These are phyloP conservation scores for Helicoverpa armigera DNA, from an alignment of 1,140 invertebrate genomes.

Conservation along the genomic window DNA sequence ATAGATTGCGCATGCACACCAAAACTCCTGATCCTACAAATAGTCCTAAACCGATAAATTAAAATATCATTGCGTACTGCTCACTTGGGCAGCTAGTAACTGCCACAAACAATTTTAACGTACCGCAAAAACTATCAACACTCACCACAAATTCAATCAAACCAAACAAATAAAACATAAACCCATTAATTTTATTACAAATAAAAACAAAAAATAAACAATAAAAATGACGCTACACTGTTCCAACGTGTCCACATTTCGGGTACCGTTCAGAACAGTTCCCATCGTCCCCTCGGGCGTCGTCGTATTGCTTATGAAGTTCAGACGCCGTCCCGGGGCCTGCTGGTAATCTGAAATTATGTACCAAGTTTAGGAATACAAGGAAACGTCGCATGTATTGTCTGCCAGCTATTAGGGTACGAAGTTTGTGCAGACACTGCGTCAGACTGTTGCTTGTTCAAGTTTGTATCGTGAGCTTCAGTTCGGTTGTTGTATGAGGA, in stretches of 20 bases:
- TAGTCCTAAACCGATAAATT: too few relatives aligned
- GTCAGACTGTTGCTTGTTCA: not conserved
- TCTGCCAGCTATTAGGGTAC: not conserved
- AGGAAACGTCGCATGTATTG: conserved; percentile 16
- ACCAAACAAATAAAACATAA: not conserved
- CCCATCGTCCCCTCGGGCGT: conserved; percentile 39
- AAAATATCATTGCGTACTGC: too few relatives aligned
- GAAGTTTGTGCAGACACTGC: conserved; percentile 1
- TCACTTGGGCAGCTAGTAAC: too few relatives aligned
- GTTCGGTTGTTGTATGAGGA: too few relatives aligned
- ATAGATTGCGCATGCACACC: not conserved
- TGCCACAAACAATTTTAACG: too few relatives aligned
- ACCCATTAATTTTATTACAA: conserved; percentile 17
- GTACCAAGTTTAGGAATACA: conserved; percentile 38
- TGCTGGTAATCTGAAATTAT: conserved; percentile 55
- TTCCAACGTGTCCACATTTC: conserved; percentile 24
- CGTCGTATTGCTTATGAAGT: conserved; percentile 50
- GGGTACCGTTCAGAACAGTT: conserved; percentile 50
- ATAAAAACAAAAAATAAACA: conserved; percentile 35
- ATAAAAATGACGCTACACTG: not conserved
- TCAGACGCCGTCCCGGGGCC: conserved; percentile 35
- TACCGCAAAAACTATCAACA: not conserved
- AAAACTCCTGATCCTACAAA: not conserved
- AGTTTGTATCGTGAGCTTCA: not conserved
- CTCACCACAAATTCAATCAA: not conserved